Evolutionary conservation across 1,140 invertebrate genomes (phyloP).

Genomic region (Euwallacea similis): DNA sequence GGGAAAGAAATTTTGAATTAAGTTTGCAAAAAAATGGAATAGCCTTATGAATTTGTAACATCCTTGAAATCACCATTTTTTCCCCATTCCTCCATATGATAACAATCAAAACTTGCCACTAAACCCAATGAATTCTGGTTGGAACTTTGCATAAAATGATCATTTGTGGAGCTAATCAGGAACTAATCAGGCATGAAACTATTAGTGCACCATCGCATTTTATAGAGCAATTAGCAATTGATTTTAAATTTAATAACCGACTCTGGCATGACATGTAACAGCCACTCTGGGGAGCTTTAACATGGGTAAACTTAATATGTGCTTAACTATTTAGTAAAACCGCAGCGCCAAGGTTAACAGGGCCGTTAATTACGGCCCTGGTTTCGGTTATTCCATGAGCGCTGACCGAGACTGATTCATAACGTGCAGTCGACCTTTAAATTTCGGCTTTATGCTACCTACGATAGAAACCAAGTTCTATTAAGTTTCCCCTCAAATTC

Average conservation of each 20-base stretch:
- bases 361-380: conserved; percentile 16
- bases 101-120: too few species aligned
- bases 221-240: conserved; percentile 9
- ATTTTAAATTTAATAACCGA: conserved; percentile 30
- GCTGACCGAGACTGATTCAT: conserved; percentile 4
- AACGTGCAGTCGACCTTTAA: background rate
- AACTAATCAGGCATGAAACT: too few species aligned
- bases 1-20: too few species aligned
- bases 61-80: too few species aligned
- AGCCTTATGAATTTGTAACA: too few species aligned
- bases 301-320: conserved; percentile 25
- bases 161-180: too few species aligned
- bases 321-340: conserved; percentile 29
- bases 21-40: too few species aligned
- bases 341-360: conserved; percentile 29
- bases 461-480: background rate
- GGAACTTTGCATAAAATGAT: too few species aligned
- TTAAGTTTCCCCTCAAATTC: background rate
- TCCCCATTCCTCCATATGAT: too few species aligned
- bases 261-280: background rate
- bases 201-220: background rate
- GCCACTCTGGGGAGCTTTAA: conserved; percentile 10
- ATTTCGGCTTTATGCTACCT: too few species aligned
- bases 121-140: too few species aligned
- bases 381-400: conserved; percentile 1